Conservation (phyloP, 2,888 invertebrate genomes). For the Cotesia congregata region DNA sequence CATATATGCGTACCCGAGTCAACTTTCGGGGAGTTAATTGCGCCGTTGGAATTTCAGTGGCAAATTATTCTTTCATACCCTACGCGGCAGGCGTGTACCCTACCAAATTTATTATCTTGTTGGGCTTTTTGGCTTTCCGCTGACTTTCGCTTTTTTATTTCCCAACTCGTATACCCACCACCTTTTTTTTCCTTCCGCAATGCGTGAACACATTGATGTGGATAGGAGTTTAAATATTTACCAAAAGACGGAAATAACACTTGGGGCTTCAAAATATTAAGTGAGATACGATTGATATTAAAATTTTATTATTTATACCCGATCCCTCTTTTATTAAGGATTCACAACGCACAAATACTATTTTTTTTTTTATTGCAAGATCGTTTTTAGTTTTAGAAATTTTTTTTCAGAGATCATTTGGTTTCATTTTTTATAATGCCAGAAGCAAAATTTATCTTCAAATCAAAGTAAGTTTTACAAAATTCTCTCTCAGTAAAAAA, state of each 20-base stretch:
- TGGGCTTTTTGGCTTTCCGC: conserved; percentile 29
- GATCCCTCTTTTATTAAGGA: conserved; percentile 5
- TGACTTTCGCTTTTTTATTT: conserved; percentile 11
- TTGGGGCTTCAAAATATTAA: not conserved
- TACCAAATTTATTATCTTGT: conserved; percentile 42
- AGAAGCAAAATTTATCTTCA: too few species aligned
- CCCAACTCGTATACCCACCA: conserved; percentile 1
- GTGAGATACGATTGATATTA: conserved; percentile 1
- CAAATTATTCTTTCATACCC: conserved; percentile 55
- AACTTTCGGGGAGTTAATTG: conserved; percentile 59
- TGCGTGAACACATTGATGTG: conserved; percentile 19
- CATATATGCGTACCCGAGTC: conserved; percentile 35
- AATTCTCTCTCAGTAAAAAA: too few species aligned
- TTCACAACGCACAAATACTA: too few species aligned
- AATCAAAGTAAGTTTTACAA: too few species aligned
- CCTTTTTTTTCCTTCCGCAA: conserved; percentile 8
- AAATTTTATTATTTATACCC: conserved; percentile 5
- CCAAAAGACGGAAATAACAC: conserved; percentile 29
- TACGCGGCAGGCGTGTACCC: conserved; percentile 12
- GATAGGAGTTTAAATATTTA: conserved; percentile 17
- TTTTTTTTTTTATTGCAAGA: too few species aligned
- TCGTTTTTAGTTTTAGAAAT: too few species aligned
- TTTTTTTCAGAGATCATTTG: too few species aligned
- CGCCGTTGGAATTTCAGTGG: conserved; percentile 61
- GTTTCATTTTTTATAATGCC: too few species aligned